Evolutionary conservation across 2,113 vertebrate genomes (phyloP).

Genomic region (Cyprinus carpio): DNA sequence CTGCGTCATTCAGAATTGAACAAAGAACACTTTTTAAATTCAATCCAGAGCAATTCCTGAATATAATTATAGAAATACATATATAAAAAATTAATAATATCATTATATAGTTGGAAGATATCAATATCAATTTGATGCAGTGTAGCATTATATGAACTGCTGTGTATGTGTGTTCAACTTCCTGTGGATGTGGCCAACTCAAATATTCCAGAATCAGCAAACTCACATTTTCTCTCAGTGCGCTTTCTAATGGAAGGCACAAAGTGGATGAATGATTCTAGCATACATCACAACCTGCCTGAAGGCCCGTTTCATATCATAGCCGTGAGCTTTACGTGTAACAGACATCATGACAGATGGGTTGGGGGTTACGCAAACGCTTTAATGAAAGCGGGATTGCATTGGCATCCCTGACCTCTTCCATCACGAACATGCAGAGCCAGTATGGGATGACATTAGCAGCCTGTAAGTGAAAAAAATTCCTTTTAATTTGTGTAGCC

Average conservation of each 20-base stretch:
- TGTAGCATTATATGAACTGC: no score
- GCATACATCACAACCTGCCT: slow-evolving; percentile 17
- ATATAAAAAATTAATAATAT: no score
- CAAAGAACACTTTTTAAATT: background rate
- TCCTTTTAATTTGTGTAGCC: slow-evolving; percentile 62
- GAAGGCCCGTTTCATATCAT: background rate
- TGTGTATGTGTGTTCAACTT: no score
- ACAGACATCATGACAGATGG: slow-evolving; percentile 31
- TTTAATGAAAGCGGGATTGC: slow-evolving; percentile 54
- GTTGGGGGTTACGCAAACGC: background rate
- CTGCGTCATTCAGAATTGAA: background rate
- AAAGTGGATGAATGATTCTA: slow-evolving; percentile 35
- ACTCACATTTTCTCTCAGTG: background rate
- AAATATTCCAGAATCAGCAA: slow-evolving; percentile 1
- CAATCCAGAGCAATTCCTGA: background rate
- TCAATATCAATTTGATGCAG: no score
- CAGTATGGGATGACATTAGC: no score
- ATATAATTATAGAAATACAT: no score
- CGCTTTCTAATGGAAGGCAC: background rate
- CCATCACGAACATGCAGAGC: slow-evolving; percentile 23
- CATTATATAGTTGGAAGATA: no score
- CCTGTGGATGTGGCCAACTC: no score
- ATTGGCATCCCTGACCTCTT: slow-evolving; percentile 36
- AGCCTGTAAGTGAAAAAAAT: no score
- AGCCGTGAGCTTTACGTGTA: slow-evolving; percentile 26